Percentiles rank a stretch among this genome's conserved stretches.
phyloP scores from a whole-genome alignment of 2,888 invertebrate species.

The Criorhina ranunculi region DNA sequence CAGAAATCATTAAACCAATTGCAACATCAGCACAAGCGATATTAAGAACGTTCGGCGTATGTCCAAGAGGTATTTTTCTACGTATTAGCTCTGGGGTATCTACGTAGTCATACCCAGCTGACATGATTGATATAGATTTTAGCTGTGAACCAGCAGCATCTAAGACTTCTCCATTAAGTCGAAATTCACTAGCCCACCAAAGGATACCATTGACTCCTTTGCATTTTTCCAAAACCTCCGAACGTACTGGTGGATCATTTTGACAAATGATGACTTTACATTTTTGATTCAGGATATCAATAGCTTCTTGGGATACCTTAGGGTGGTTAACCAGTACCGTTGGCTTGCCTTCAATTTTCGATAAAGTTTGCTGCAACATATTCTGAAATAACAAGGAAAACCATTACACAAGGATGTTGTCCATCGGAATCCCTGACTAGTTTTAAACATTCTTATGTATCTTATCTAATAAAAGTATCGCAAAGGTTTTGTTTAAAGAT shows the following conservation, averaged over 20 bases:
- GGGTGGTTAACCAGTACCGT: slow-evolving; percentile 90
- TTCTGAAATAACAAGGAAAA: slow-evolving; percentile 11
- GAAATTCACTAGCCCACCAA: slow-evolving; percentile 81
- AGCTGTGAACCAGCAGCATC: slow-evolving; percentile 86
- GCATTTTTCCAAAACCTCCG: slow-evolving; percentile 82
- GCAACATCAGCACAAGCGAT: slow-evolving; percentile 93
- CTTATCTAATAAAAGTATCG: not conserved
- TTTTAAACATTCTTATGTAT: not conserved
- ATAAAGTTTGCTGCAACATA: slow-evolving; percentile 29
- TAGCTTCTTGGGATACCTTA: slow-evolving; percentile 88
- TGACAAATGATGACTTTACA: slow-evolving; percentile 81
- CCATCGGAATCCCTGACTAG: not conserved
- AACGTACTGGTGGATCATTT: slow-evolving; percentile 80
- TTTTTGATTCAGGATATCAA: slow-evolving; percentile 87
- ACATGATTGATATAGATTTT: slow-evolving; percentile 92
- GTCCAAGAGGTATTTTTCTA: slow-evolving; percentile 91
- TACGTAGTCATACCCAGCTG: slow-evolving; percentile 94
- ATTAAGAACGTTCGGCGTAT: slow-evolving; percentile 91
- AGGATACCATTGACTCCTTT: slow-evolving; percentile 82
- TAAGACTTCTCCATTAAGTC: slow-evolving; percentile 81
- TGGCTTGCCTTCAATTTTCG: slow-evolving; percentile 66
- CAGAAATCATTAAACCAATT: slow-evolving; percentile 90
- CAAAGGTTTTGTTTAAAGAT: not conserved
- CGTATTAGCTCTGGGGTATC: slow-evolving; percentile 89
- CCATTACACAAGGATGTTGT: too few relatives aligned